Evolutionary conservation across 2,113 vertebrate genomes (phyloP).

Genomic region (Rana temporaria): DNA sequence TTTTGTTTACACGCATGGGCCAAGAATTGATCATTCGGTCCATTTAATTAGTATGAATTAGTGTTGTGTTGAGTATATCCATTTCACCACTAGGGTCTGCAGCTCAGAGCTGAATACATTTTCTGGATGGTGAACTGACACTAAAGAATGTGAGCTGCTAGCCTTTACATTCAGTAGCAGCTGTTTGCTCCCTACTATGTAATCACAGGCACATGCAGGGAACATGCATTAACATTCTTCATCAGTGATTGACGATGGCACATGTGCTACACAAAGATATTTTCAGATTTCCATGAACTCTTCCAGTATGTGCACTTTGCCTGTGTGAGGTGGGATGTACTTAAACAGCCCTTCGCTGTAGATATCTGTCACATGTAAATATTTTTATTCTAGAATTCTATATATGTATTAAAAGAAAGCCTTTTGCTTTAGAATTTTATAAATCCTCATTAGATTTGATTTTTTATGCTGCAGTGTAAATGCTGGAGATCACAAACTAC

Average conservation of each 20-base stretch:
- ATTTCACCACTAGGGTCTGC: conserved; percentile 1
- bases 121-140: conserved; percentile 30
- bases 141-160: conserved; percentile 9
- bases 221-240: conserved; percentile 52
- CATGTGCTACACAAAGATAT: conserved; percentile 39
- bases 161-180: conserved; percentile 50
- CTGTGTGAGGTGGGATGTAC: conserved; percentile 19
- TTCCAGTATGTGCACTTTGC: conserved; percentile 6
- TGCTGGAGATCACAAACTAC: too few relatives aligned
- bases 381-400: not conserved
- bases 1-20: not conserved
- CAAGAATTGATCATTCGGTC: not conserved
- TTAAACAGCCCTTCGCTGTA: not conserved
- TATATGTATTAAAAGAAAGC: too few relatives aligned
- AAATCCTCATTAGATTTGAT: too few relatives aligned
- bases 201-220: conserved; percentile 49
- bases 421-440: too few relatives aligned
- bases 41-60: not conserved
- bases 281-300: conserved; percentile 31
- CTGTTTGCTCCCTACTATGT: conserved; percentile 32
- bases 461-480: too few relatives aligned
- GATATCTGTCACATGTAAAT: not conserved
- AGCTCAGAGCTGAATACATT: not conserved
- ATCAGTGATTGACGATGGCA: conserved; percentile 32
- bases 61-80: not conserved